Conservation (phyloP, 1,140 invertebrate genomes). For the Bombus confusus region DNA sequence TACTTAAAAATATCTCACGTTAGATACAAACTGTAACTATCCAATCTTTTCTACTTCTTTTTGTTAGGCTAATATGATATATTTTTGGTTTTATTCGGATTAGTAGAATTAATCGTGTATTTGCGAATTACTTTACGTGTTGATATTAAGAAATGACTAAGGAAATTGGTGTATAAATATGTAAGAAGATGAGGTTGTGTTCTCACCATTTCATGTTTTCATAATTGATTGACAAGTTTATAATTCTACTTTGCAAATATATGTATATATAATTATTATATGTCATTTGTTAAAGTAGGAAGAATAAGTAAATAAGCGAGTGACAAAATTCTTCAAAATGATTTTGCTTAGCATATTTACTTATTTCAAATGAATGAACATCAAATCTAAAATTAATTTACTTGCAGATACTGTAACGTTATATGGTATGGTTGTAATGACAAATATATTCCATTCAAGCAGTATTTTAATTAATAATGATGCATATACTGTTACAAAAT, state of each 20-base stretch:
- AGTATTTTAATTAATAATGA: neutral
- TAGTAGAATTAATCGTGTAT: neutral
- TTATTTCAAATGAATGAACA: neutral
- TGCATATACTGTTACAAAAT: neutral
- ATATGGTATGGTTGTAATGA: neutral
- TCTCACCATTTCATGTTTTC: neutral
- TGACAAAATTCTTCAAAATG: neutral
- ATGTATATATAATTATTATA: no score
- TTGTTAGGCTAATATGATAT: neutral
- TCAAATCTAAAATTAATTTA: neutral
- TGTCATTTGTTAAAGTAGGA: neutral
- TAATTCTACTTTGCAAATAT: neutral
- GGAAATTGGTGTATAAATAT: neutral
- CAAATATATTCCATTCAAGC: neutral
- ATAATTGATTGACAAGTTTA: neutral
- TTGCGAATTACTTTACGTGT: neutral
- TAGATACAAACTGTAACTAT: neutral
- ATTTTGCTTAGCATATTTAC: neutral
- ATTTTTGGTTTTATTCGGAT: slow-evolving; percentile 1
- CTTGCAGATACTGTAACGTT: neutral
- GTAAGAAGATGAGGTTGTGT: neutral
- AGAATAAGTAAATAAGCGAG: neutral
- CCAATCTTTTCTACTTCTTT: neutral
- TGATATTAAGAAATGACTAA: neutral
- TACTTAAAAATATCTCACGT: neutral